These are phyloP conservation scores for Disparrhopalites patrizii DNA, from an alignment of 2,888 invertebrate genomes.

Conservation along the genomic window DNA sequence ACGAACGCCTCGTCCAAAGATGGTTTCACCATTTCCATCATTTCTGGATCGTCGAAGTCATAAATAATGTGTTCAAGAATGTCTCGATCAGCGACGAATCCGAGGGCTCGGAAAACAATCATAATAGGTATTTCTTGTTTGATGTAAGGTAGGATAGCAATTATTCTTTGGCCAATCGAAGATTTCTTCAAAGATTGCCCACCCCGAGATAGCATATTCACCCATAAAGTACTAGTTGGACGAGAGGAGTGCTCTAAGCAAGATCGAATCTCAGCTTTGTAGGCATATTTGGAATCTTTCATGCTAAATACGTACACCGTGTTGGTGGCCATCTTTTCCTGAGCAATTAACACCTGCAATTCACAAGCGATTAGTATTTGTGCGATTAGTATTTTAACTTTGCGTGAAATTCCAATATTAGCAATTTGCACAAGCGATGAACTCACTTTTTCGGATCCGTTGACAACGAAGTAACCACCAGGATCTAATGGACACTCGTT, in stretches of 20 bases:
- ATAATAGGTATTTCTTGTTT: slow-evolving; percentile 99
- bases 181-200: slow-evolving; percentile 99
- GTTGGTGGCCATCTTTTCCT: slow-evolving; percentile 99
- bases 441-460: slow-evolving; percentile 90
- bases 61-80: slow-evolving; percentile 99
- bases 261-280: slow-evolving; percentile 95
- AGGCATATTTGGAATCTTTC: slow-evolving; percentile 99
- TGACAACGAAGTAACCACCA: slow-evolving; percentile 99
- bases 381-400: not conserved
- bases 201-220: slow-evolving; percentile 99
- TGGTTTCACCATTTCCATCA: slow-evolving; percentile 99
- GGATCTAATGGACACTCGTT: slow-evolving; percentile 99
- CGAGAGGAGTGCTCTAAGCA: slow-evolving; percentile 84
- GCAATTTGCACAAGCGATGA: not conserved
- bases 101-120: slow-evolving; percentile 98
- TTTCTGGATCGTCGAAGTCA: slow-evolving; percentile 99
- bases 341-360: slow-evolving; percentile 79
- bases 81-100: slow-evolving; percentile 98
- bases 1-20: slow-evolving; percentile 99
- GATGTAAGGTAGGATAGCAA: slow-evolving; percentile 96
- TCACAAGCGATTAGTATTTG: not conserved
- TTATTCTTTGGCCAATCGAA: slow-evolving; percentile 96
- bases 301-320: slow-evolving; percentile 99
- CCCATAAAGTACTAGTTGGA: slow-evolving; percentile 97
- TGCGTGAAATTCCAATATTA: not conserved